A percentile compares a stretch with the other conserved stretches of the same genome.
Conservation (phyloP, 2,797 vertebrate species). For the Parauchenoglanis punctatus region DNA sequence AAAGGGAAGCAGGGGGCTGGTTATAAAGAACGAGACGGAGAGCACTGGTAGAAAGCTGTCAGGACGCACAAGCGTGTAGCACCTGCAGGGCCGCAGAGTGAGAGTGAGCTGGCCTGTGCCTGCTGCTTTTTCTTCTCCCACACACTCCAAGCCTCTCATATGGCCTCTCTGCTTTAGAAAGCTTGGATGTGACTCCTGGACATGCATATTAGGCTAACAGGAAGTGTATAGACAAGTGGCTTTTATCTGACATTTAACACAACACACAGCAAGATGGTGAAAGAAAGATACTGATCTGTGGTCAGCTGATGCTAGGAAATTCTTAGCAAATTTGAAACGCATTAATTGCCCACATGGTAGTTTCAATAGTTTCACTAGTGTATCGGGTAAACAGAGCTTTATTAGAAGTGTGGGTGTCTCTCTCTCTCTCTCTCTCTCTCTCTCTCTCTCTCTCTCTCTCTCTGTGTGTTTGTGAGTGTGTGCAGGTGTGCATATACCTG, state of each 20-base stretch:
- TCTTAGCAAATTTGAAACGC: background rate
- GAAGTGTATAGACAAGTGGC: conserved; percentile 2
- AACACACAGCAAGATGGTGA: background rate
- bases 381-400: background rate
- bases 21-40: background rate
- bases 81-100: conserved; percentile 24
- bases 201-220: background rate
- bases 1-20: background rate
- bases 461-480: background rate
- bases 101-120: conserved; percentile 11
- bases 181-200: background rate
- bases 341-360: background rate
- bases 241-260: background rate
- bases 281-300: conserved; percentile 18
- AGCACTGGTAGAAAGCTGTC: background rate
- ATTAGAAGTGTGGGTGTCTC: background rate
- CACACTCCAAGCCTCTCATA: conserved; percentile 8
- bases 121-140: conserved; percentile 24
- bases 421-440: too few relatives aligned
- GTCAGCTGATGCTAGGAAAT: conserved; percentile 3
- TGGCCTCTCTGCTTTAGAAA: conserved; percentile 18
- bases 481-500: conserved; percentile 23
- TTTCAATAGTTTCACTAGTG: background rate
- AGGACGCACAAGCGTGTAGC: conserved; percentile 10
- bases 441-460: too few relatives aligned